Conservation (phyloP, 2,888 invertebrate genomes). For the Lithodes maja region DNA sequence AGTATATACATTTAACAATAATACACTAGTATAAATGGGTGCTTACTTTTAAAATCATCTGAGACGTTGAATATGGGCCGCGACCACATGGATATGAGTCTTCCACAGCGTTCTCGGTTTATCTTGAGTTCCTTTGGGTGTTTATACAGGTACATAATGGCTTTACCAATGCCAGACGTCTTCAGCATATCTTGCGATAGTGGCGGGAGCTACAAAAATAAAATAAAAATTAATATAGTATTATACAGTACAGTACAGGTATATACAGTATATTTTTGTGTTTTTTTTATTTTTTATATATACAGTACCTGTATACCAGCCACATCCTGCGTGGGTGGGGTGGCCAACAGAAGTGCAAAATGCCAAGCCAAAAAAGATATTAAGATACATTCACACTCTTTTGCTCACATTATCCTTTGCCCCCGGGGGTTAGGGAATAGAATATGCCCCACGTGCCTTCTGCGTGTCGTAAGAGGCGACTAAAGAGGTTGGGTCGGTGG, state of each 20-base stretch:
- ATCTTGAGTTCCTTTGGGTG: slow-evolving; percentile 97
- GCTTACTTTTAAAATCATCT: slow-evolving; percentile 85
- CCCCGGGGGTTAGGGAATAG: too few relatives aligned
- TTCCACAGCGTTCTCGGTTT: slow-evolving; percentile 92
- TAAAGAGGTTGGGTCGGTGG: too few relatives aligned
- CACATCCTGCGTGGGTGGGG: too few relatives aligned
- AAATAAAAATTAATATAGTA: background rate
- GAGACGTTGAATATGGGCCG: slow-evolving; percentile 97
- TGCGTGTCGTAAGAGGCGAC: too few relatives aligned
- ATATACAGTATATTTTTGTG: too few relatives aligned
- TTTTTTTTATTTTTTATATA: too few relatives aligned
- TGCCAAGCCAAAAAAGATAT: too few relatives aligned
- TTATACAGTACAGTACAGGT: background rate
- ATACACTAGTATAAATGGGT: background rate
- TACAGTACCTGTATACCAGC: too few relatives aligned
- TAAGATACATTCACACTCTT: too few relatives aligned
- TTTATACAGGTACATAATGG: slow-evolving; percentile 99
- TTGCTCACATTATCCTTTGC: too few relatives aligned
- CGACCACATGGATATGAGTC: slow-evolving; percentile 97
- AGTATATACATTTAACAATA: background rate
- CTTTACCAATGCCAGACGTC: slow-evolving; percentile 98
- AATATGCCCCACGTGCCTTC: too few relatives aligned
- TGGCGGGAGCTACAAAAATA: slow-evolving; percentile 83
- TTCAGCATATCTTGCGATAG: slow-evolving; percentile 93
- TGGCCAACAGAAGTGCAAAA: too few relatives aligned